These are phyloP conservation scores for Miniopterus natalensis DNA, from an alignment of 2,113 vertebrate species.

Conservation along the genomic window DNA sequence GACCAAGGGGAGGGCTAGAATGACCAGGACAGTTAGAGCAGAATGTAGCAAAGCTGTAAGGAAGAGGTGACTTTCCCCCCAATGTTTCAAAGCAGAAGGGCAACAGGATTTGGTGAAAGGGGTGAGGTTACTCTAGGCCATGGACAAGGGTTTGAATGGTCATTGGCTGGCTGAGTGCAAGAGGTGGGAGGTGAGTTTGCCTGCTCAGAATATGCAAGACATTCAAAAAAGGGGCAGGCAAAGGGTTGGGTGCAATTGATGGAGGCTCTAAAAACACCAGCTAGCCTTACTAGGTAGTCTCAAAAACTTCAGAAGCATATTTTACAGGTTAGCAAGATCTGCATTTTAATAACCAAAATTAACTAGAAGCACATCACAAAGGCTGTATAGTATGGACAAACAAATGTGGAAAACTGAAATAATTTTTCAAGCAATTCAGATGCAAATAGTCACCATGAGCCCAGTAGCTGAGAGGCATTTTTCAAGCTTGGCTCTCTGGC, in stretches of 20 bases:
- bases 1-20: neutral
- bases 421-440: slow-evolving; percentile 27
- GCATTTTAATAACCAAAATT: slow-evolving; percentile 3
- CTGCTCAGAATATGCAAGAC: neutral
- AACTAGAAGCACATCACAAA: slow-evolving; percentile 6
- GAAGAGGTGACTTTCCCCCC: neutral
- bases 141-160: neutral
- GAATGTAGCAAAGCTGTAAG: neutral
- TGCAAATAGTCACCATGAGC: neutral
- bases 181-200: neutral
- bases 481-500: neutral
- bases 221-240: neutral
- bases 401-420: neutral
- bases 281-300: neutral
- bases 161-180: neutral
- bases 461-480: neutral
- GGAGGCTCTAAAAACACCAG: neutral
- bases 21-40: neutral
- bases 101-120: neutral
- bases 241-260: neutral
- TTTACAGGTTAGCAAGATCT: slow-evolving; percentile 1
- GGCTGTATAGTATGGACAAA: neutral
- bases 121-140: neutral
- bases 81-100: neutral
- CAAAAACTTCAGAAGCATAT: neutral